phyloP scores from a whole-genome alignment of 2,113 vertebrate species.

The Melanerpes formicivorus region DNA sequence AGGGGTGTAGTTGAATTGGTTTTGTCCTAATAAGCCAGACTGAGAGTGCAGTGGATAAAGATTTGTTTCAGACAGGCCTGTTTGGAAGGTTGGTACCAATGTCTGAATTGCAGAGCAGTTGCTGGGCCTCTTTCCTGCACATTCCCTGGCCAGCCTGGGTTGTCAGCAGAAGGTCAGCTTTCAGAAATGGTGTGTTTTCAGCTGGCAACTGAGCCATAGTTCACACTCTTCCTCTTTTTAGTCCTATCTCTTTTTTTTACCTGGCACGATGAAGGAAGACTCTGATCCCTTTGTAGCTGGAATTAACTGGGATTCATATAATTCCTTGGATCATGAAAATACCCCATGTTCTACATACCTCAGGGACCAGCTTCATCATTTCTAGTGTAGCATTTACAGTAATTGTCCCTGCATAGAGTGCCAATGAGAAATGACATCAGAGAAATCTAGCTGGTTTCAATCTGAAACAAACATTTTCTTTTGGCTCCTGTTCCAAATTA shows the following conservation, averaged over 20 bases:
- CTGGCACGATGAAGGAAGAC: conserved; percentile 24
- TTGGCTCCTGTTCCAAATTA: background rate
- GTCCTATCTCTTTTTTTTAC: conserved; percentile 48
- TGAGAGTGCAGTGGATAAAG: background rate
- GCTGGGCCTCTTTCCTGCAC: background rate
- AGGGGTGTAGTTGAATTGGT: background rate
- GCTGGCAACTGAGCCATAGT: background rate
- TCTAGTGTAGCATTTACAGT: background rate
- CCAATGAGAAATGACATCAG: background rate
- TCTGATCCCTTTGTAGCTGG: conserved; percentile 19
- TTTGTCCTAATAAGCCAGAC: background rate
- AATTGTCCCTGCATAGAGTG: background rate
- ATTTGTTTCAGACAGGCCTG: background rate
- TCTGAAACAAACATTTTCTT: background rate
- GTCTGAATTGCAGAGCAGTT: background rate
- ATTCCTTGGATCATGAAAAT: background rate
- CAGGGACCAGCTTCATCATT: background rate
- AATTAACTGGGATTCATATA: conserved; percentile 9
- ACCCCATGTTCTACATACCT: background rate
- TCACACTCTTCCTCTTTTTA: background rate
- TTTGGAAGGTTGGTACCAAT: background rate
- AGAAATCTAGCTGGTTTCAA: background rate
- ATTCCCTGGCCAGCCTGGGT: background rate
- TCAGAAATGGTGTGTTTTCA: background rate
- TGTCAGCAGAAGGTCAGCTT: background rate